These are phyloP conservation scores for Bos taurus DNA, from an alignment of 2,113 vertebrate species.

Conservation along the genomic window DNA sequence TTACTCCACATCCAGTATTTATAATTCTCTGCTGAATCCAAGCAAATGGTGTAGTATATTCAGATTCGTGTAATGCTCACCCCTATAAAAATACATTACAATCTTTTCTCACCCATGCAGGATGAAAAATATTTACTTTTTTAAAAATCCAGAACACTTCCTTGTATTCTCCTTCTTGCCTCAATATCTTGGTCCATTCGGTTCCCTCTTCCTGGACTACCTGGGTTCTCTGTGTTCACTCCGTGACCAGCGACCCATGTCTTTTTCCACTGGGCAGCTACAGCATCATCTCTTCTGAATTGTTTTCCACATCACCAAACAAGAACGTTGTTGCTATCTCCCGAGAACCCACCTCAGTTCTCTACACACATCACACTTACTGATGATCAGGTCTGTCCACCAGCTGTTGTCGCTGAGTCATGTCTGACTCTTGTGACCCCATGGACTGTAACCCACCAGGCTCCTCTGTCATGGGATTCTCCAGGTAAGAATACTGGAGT, in stretches of 20 bases:
- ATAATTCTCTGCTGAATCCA: not conserved
- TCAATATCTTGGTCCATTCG: not conserved
- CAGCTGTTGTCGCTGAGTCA: not conserved
- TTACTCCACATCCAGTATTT: not conserved
- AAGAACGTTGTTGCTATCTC: not conserved
- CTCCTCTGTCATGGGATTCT: not conserved
- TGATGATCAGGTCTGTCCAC: not conserved
- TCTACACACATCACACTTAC: not conserved
- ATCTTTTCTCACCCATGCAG: not conserved
- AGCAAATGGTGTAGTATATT: not conserved
- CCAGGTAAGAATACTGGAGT: not conserved
- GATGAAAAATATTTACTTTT: not conserved
- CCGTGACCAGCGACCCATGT: not conserved
- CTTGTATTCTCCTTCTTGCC: not conserved
- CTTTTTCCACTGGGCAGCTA: not conserved
- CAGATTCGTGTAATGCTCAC: not conserved
- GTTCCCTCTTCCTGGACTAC: not conserved
- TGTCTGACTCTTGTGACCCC: not conserved
- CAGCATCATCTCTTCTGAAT: not conserved
- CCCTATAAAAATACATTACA: not conserved
- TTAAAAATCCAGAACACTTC: not conserved
- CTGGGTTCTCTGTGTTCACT: not conserved
- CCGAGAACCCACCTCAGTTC: not conserved
- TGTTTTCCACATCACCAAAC: not conserved
- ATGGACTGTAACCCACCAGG: not conserved